Percentiles rank a stretch among this genome's conserved stretches.
phyloP scores from a whole-genome alignment of 2,113 vertebrate genomes.

The Psettodes erumei region DNA sequence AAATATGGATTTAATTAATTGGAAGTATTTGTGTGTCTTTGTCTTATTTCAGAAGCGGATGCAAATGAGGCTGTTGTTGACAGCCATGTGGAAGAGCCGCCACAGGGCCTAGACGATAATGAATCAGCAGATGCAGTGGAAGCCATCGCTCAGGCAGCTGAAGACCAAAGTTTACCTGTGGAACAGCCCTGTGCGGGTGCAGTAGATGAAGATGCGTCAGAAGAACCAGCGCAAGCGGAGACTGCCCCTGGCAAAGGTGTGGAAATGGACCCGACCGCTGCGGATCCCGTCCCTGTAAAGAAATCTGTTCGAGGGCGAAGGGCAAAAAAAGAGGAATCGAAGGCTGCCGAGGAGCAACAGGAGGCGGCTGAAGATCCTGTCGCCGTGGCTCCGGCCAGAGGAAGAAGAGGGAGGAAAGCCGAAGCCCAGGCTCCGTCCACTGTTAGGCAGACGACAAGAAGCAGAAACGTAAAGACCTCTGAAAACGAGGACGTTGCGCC shows the following conservation, averaged over 20 bases:
- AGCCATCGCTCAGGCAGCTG: background rate
- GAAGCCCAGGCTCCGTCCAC: constrained; percentile 46
- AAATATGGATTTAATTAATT: no score
- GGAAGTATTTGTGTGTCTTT: no score
- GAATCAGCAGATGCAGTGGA: background rate
- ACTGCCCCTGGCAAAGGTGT: background rate
- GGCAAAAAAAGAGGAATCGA: constrained; percentile 11
- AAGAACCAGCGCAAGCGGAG: constrained; percentile 14
- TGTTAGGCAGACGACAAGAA: constrained; percentile 55
- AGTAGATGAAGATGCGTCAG: background rate
- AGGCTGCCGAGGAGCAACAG: constrained; percentile 8
- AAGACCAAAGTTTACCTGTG: background rate
- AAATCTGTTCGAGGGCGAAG: constrained; percentile 48
- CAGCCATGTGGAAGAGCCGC: constrained; percentile 4
- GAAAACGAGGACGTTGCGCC: background rate
- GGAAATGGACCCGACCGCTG: background rate
- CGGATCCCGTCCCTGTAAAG: background rate
- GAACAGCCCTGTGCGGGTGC: background rate
- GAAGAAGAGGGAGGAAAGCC: constrained; percentile 64
- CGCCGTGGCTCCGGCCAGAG: constrained; percentile 51
- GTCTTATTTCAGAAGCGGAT: constrained; percentile 9
- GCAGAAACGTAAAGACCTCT: constrained; percentile 42
- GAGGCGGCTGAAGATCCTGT: constrained; percentile 27
- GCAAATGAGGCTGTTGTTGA: background rate
- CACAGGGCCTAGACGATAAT: background rate